phyloP scores from a whole-genome alignment of 2,797 vertebrate species.

The Danionella dracula region DNA sequence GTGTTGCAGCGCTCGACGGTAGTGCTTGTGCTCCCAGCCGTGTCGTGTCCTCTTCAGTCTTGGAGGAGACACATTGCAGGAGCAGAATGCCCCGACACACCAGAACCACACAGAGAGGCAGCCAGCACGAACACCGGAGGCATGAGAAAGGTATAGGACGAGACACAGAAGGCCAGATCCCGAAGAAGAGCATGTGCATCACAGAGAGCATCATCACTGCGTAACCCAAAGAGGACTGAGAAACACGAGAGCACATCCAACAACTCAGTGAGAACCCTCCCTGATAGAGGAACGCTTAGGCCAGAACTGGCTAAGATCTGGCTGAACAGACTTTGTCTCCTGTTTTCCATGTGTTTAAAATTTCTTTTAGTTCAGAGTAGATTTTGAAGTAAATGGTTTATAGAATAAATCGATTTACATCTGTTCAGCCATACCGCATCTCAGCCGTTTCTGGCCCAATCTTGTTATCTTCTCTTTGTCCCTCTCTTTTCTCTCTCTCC shows the following conservation, averaged over 20 bases:
- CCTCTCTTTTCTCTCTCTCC: no score
- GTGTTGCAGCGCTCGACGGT: conserved; percentile 22
- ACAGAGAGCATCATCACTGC: conserved; percentile 73
- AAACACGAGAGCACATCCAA: background rate
- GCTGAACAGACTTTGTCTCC: no score
- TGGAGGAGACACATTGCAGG: conserved; percentile 70
- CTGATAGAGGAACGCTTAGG: no score
- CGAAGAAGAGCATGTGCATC: conserved; percentile 78
- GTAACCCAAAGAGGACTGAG: conserved; percentile 81
- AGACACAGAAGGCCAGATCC: conserved; percentile 72
- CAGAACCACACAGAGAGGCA: conserved; percentile 70
- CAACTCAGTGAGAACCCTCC: no score
- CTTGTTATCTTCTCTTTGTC: no score
- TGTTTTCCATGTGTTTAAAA: no score
- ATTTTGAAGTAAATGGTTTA: no score
- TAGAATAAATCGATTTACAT: no score
- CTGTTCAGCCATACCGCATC: no score
- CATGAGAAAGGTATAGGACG: conserved; percentile 77
- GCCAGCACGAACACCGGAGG: conserved; percentile 81
- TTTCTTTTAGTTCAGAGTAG: no score
- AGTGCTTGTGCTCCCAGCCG: conserved; percentile 76
- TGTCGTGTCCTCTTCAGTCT: conserved; percentile 76
- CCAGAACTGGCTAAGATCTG: no score
- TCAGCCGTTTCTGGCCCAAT: no score
- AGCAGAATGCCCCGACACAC: conserved; percentile 67